Evolutionary conservation across 1,140 invertebrate species (phyloP).

Genomic region (Procambarus virginalis): DNA sequence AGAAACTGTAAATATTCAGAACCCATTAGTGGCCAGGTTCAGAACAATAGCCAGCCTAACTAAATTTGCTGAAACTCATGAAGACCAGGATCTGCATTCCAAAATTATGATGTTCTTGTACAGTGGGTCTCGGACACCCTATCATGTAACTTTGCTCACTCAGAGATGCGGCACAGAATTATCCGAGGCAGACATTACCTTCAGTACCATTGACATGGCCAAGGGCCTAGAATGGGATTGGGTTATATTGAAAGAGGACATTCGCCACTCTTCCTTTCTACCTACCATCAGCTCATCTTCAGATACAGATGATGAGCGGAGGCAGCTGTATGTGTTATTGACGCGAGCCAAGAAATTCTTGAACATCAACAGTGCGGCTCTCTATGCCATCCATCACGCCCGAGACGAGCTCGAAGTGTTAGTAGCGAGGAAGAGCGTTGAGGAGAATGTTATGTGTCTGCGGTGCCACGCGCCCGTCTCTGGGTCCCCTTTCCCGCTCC

Average conservation of each 20-base stretch:
- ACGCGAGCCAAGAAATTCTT: slow-evolving; percentile 67
- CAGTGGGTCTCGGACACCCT: not conserved
- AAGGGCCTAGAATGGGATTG: slow-evolving; percentile 70
- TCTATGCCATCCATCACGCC: slow-evolving; percentile 25
- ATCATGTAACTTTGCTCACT: slow-evolving; percentile 31
- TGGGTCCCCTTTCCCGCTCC: not conserved
- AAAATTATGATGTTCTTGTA: slow-evolving; percentile 61
- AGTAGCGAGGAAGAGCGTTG: not conserved
- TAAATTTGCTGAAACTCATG: slow-evolving; percentile 15
- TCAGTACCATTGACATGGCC: slow-evolving; percentile 68
- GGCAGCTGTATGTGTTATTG: slow-evolving; percentile 66
- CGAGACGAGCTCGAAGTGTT: slow-evolving; percentile 32
- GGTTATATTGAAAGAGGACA: slow-evolving; percentile 63
- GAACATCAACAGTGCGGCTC: slow-evolving; percentile 48
- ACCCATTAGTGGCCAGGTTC: slow-evolving; percentile 32
- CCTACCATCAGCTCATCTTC: not conserved
- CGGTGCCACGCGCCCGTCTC: not conserved
- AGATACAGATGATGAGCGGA: slow-evolving; percentile 1
- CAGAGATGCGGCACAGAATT: slow-evolving; percentile 11
- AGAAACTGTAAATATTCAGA: slow-evolving; percentile 20
- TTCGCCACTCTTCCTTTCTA: no score
- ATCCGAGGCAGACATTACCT: slow-evolving; percentile 44
- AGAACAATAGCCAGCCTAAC: not conserved
- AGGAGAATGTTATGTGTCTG: not conserved
- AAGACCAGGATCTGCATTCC: slow-evolving; percentile 55